A percentile compares a stretch with the other conserved stretches of the same genome.
phyloP scores from a whole-genome alignment of 2,888 invertebrate species.

The Archaeoteleia sp. region DNA sequence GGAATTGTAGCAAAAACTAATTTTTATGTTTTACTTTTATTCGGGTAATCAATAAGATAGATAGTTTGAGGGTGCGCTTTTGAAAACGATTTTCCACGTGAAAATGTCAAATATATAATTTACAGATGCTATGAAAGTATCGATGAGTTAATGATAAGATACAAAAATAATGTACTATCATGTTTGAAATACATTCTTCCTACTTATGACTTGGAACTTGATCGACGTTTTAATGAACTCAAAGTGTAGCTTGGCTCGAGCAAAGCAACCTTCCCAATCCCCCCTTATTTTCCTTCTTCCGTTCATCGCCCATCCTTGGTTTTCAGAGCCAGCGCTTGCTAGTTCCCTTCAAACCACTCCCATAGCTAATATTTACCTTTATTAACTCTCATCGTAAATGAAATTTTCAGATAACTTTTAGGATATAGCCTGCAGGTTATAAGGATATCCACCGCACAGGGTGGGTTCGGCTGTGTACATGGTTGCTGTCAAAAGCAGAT shows the following conservation, averaged over 20 bases:
- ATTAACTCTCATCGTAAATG: constrained; percentile 74
- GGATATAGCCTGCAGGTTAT: constrained; percentile 71
- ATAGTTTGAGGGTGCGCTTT: too few species aligned
- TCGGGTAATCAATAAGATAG: too few species aligned
- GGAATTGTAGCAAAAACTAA: too few species aligned
- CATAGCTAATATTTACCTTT: constrained; percentile 74
- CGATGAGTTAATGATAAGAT: constrained; percentile 42
- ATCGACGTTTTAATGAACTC: constrained; percentile 70
- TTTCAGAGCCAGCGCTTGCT: constrained; percentile 61
- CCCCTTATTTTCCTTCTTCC: constrained; percentile 55
- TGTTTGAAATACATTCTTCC: constrained; percentile 59
- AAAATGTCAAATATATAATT: constrained; percentile 46
- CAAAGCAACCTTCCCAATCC: constrained; percentile 54
- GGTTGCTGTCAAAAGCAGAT: constrained; percentile 67
- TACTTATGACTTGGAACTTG: constrained; percentile 65
- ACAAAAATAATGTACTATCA: constrained; percentile 54
- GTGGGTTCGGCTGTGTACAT: constrained; percentile 53
- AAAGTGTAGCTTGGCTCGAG: constrained; percentile 61
- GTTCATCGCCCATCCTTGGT: constrained; percentile 57
- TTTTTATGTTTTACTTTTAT: too few species aligned
- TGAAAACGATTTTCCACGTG: constrained; percentile 29
- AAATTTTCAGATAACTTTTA: constrained; percentile 75
- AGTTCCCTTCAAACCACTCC: constrained; percentile 71
- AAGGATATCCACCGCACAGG: constrained; percentile 63
- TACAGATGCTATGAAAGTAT: constrained; percentile 24